Percentiles rank a stretch among this genome's conserved stretches.
Conservation (phyloP, 2,888 invertebrate genomes). For the Apotomis turbidana region DNA sequence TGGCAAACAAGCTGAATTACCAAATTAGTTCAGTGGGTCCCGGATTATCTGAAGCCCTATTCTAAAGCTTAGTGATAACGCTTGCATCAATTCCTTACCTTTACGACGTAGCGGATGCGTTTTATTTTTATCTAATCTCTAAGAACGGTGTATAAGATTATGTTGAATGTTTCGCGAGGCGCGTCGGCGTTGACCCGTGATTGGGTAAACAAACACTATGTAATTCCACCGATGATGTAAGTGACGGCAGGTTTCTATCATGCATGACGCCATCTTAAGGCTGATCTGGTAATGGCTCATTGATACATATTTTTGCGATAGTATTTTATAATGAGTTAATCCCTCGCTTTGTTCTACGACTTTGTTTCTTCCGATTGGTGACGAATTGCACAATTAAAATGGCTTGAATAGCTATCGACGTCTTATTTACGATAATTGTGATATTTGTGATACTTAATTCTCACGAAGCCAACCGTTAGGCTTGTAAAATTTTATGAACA, state of each 20-base stretch:
- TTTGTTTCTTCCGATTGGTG: neutral
- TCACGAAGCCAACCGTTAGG: neutral
- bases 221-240: slow-evolving; percentile 72
- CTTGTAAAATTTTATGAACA: slow-evolving; percentile 2
- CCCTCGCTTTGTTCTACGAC: neutral
- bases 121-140: slow-evolving; percentile 44
- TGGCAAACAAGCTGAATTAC: slow-evolving; percentile 14
- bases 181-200: slow-evolving; percentile 55
- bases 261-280: slow-evolving; percentile 60
- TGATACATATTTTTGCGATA: slow-evolving; percentile 7
- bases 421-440: slow-evolving; percentile 10
- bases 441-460: neutral
- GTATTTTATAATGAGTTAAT: slow-evolving; percentile 1
- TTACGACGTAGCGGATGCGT: slow-evolving; percentile 30
- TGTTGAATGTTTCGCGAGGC: slow-evolving; percentile 36
- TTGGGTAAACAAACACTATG: slow-evolving; percentile 49
- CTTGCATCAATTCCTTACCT: slow-evolving; percentile 34
- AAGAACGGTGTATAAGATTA: slow-evolving; percentile 21
- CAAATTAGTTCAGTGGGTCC: slow-evolving; percentile 29
- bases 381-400: neutral
- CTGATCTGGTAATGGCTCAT: slow-evolving; percentile 44
- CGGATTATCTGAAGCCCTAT: slow-evolving; percentile 34
- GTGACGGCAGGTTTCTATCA: slow-evolving; percentile 47
- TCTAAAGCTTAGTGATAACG: slow-evolving; percentile 23
- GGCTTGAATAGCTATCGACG: neutral